Evolutionary conservation across 35 echinoderm and acorn worm species (phyloP).

Genomic region (Stichopus chloronotus): DNA sequence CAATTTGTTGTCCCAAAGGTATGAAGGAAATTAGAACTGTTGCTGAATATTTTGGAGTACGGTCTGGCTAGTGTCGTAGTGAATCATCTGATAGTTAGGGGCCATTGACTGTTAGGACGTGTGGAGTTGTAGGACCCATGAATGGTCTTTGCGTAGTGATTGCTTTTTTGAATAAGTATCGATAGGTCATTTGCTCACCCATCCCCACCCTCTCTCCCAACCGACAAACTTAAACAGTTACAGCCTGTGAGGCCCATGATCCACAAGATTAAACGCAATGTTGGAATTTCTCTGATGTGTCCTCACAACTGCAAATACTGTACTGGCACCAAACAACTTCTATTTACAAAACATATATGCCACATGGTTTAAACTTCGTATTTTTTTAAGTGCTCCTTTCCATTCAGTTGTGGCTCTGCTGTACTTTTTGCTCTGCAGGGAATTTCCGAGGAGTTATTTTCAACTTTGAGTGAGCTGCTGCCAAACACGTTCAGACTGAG

Average conservation of each 20-base stretch:
- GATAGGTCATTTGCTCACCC: not conserved
- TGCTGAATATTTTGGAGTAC: not conserved
- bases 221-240: not conserved
- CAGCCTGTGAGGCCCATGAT: no score
- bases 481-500: slow-evolving; percentile 87
- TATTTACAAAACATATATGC: no score
- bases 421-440: slow-evolving; percentile 57
- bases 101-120: not conserved
- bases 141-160: not conserved
- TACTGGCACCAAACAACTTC: no score
- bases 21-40: not conserved
- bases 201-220: not conserved
- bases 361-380: no score
- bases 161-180: not conserved
- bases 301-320: no score
- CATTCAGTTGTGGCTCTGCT: no score
- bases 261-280: no score
- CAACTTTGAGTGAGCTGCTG: slow-evolving; percentile 80
- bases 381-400: no score
- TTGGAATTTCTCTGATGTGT: no score
- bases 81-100: not conserved
- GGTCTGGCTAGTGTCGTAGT: not conserved
- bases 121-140: not conserved
- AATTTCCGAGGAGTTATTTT: slow-evolving; percentile 96
- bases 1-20: slow-evolving; percentile 98